Evolutionary conservation across 1,140 invertebrate genomes (phyloP).

Genomic region (Anadara kagoshimensis): DNA sequence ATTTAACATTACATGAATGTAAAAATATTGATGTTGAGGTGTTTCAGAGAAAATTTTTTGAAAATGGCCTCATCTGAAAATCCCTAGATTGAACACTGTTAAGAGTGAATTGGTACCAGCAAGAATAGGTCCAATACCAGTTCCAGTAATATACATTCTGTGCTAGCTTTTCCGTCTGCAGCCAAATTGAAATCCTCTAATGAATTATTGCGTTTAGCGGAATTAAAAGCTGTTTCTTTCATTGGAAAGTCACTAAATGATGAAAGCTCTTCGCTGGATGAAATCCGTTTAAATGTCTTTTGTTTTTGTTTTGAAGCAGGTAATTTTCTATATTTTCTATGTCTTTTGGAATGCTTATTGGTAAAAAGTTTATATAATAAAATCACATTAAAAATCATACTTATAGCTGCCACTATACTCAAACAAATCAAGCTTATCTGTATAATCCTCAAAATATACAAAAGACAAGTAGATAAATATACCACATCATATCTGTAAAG

Average conservation of each 20-base stretch:
- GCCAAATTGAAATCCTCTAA: too few relatives aligned
- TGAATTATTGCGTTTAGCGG: neutral
- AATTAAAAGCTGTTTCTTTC: slow-evolving; percentile 22
- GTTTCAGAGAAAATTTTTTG: too few relatives aligned
- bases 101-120: too few relatives aligned
- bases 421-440: slow-evolving; percentile 23
- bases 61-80: too few relatives aligned
- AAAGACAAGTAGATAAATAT: neutral
- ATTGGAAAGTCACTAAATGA: slow-evolving; percentile 38
- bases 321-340: neutral
- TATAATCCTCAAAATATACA: slow-evolving; percentile 15
- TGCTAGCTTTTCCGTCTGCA: too few relatives aligned
- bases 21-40: too few relatives aligned
- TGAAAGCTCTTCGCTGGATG: slow-evolving; percentile 23
- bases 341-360: slow-evolving; percentile 18
- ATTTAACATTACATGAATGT: too few relatives aligned
- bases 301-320: slow-evolving; percentile 2
- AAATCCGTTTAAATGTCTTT: slow-evolving; percentile 15
- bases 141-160: too few relatives aligned
- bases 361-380: slow-evolving; percentile 29
- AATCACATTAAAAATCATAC: slow-evolving; percentile 32
- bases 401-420: slow-evolving; percentile 21
- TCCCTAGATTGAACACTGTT: too few relatives aligned
- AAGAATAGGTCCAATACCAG: too few relatives aligned
- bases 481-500: neutral